phyloP scores from a whole-genome alignment of 2,888 invertebrate species.

The Polyommatus iphigenia region DNA sequence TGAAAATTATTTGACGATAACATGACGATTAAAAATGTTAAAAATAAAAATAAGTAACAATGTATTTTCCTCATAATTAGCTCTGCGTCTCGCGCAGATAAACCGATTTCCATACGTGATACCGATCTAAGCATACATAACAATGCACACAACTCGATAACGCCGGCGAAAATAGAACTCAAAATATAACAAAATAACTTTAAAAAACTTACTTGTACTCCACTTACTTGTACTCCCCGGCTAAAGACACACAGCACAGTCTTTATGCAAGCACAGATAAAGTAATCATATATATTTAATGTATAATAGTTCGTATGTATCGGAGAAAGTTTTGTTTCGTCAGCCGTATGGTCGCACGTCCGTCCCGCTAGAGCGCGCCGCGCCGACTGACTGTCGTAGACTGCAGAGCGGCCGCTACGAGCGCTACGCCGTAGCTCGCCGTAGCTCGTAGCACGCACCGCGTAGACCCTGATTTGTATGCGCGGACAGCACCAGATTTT shows the following conservation, averaged over 20 bases:
- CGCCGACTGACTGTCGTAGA: background rate
- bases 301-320: background rate
- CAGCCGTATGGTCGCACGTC: background rate
- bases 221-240: background rate
- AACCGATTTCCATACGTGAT: background rate
- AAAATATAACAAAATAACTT: background rate
- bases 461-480: background rate
- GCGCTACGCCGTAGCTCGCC: slow-evolving; percentile 24
- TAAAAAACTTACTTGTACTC: background rate
- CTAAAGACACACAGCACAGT: background rate
- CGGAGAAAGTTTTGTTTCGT: slow-evolving; percentile 12
- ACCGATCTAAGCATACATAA: background rate
- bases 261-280: background rate
- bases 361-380: background rate
- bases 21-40: background rate
- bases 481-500: background rate
- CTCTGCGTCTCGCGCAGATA: background rate
- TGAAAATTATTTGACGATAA: too few species aligned
- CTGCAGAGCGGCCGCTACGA: slow-evolving; percentile 7
- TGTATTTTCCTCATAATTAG: background rate
- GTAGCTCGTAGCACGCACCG: slow-evolving; percentile 17
- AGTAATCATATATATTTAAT: background rate
- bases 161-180: background rate
- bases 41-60: background rate
- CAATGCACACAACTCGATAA: background rate